Conservation (phyloP, 2,888 invertebrate species). For the Biston stratarius region DNA sequence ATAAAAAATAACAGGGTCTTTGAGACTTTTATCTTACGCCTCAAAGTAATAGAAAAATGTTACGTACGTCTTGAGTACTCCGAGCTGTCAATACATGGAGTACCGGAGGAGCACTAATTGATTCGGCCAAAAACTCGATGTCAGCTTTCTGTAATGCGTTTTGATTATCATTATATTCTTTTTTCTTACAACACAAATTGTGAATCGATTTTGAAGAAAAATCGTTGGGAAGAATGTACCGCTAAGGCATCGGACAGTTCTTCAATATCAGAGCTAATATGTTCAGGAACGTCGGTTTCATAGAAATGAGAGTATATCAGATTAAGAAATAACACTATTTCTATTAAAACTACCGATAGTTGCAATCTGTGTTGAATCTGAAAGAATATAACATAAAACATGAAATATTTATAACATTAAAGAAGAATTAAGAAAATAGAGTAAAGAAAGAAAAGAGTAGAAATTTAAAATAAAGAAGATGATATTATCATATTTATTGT, state of each 20-base stretch:
- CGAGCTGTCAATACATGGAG: conserved; percentile 49
- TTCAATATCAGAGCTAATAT: not conserved
- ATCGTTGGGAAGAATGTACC: not conserved
- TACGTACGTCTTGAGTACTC: conserved; percentile 43
- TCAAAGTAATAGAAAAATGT: too few relatives aligned
- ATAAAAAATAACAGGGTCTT: too few relatives aligned
- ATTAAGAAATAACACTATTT: not conserved
- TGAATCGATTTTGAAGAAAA: too few relatives aligned
- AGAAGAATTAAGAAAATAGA: too few relatives aligned
- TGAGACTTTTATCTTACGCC: too few relatives aligned
- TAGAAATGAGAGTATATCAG: not conserved
- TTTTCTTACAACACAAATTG: too few relatives aligned
- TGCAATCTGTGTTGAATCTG: conserved; percentile 11
- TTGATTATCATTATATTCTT: not conserved
- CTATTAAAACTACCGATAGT: not conserved
- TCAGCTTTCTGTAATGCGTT: conserved; percentile 24
- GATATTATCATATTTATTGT: too few relatives aligned
- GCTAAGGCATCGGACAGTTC: not conserved
- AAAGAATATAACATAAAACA: not conserved
- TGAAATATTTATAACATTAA: too few relatives aligned
- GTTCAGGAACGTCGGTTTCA: not conserved
- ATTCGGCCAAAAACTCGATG: conserved; percentile 44
- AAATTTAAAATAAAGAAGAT: too few relatives aligned
- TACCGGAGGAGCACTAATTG: conserved; percentile 45
- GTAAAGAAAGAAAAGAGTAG: too few relatives aligned